Base-by-base conservation (phyloP, 2,113 vertebrate species). In the Lates calcarifer region DNA sequence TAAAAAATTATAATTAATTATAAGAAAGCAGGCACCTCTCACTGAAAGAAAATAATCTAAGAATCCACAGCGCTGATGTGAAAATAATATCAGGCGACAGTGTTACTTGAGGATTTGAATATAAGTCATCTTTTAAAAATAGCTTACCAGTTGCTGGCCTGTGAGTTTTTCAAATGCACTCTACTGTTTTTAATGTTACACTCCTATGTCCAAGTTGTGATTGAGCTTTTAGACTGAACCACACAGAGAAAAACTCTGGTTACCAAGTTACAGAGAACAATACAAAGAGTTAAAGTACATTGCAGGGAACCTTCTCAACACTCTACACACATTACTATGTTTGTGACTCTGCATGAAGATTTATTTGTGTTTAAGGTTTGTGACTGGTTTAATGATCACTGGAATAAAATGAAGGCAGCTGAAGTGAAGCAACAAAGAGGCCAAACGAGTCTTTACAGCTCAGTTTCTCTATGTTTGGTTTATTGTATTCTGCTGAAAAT, bases 251-350 rank as follows among this genome's bases (percentile, higher is more conserved):
- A 74, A 89, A 78, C 57, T 74, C 14, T 79, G 78, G 89, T 93
- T 85, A 87, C 91, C 72, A 86, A 90, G 91, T 85, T 76, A 93
- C 89, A 33, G 28, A 74, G 41, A 80, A 90, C 70, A 88, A 89
- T 86, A 41, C 39, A 35, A 17, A 51, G 51, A 56, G 56, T 76
- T 66, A 14, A 71, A 17, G 28, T 43, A 26, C 29, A 45, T 33
- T 65, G 72, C 37, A 26, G 57, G 12, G 31, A 64, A 73, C 33
- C 24, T n/a, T n/a, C n/a, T 37, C 74, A 24, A 37, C 39, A 18
- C 33, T 22, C 14, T n/a, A 66, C 66, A 81, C 28, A 68, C 35
- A 70, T 45, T 69, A 75, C 62, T 56, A 14, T 22, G 67, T 75
- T 47, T 77, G 53, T 58, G 61, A 55, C 49, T 10, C 28, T 39